phyloP scores from a whole-genome alignment of 2,113 vertebrate species.

The Ciconia maguari region DNA sequence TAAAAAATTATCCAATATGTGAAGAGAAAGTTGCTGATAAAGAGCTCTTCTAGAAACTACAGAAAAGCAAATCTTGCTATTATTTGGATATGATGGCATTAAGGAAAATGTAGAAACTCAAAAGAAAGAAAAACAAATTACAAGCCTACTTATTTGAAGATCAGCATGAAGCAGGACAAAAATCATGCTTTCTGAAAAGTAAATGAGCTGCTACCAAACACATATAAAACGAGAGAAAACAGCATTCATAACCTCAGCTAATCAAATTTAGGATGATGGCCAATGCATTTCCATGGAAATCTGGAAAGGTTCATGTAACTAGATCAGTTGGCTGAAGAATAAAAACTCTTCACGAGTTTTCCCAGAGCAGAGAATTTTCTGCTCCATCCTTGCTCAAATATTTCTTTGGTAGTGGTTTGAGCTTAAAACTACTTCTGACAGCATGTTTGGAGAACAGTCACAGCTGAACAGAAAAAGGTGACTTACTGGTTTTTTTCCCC shows the following conservation, averaged over 20 bases:
- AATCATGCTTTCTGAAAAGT: not conserved
- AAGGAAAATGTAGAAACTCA: not conserved
- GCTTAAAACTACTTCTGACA: not conserved
- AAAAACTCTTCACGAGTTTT: not conserved
- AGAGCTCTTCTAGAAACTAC: not conserved
- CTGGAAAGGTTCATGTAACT: not conserved
- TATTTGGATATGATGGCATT: not conserved
- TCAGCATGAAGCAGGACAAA: not conserved
- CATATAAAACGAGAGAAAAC: not conserved
- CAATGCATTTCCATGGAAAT: not conserved
- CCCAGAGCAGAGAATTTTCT: not conserved
- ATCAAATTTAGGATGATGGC: not conserved
- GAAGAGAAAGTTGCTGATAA: not conserved
- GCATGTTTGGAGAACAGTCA: not conserved
- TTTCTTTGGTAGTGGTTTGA: not conserved
- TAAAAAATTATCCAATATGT: not conserved
- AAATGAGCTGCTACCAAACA: not conserved
- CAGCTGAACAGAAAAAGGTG: not conserved
- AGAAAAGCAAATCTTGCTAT: not conserved
- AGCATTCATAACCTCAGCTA: not conserved
- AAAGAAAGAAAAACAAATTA: not conserved
- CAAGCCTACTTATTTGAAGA: not conserved
- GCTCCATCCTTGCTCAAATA: not conserved
- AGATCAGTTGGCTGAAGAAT: not conserved
- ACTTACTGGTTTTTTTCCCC: not conserved